phyloP scores from a whole-genome alignment of 1,140 invertebrate species.

The Anoplophora glabripennis region DNA sequence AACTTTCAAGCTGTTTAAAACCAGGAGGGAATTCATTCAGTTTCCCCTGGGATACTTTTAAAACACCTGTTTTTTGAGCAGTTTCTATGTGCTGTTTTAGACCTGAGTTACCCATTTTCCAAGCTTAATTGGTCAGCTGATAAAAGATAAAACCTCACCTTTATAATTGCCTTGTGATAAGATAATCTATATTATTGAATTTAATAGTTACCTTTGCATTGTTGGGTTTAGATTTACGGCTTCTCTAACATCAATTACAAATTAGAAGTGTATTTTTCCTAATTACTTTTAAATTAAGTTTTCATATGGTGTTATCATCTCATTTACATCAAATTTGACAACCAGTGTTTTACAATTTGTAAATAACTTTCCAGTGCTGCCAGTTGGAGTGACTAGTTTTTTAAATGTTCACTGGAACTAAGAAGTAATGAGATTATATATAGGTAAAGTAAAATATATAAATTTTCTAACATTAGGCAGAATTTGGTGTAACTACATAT shows the following conservation, averaged over 20 bases:
- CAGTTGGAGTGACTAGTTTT: no score
- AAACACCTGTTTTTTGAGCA: slow-evolving; percentile 89
- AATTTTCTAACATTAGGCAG: not conserved
- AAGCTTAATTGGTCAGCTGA: slow-evolving; percentile 1
- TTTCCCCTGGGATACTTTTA: slow-evolving; percentile 79
- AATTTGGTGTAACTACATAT: not conserved
- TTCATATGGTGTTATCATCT: not conserved
- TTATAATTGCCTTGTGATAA: slow-evolving; percentile 1
- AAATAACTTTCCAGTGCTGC: no score
- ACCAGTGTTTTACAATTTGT: no score
- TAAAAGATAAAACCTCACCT: not conserved
- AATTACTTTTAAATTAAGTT: not conserved
- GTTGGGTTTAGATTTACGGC: not conserved
- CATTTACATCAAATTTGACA: not conserved
- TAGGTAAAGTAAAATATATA: not conserved
- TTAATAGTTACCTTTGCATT: slow-evolving; percentile 7
- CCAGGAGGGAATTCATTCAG: slow-evolving; percentile 70
- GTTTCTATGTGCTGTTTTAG: slow-evolving; percentile 89
- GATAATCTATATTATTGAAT: not conserved
- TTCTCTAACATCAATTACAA: not conserved
- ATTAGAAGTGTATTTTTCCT: not conserved
- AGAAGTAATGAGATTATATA: not conserved
- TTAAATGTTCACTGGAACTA: no score
- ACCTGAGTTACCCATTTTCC: slow-evolving; percentile 80
- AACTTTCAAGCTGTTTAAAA: slow-evolving; percentile 62